A percentile compares a stretch with the other conserved stretches of the same genome.
phyloP scores from a whole-genome alignment of 2,113 vertebrate genomes.

The Edolisoma coerulescens region DNA sequence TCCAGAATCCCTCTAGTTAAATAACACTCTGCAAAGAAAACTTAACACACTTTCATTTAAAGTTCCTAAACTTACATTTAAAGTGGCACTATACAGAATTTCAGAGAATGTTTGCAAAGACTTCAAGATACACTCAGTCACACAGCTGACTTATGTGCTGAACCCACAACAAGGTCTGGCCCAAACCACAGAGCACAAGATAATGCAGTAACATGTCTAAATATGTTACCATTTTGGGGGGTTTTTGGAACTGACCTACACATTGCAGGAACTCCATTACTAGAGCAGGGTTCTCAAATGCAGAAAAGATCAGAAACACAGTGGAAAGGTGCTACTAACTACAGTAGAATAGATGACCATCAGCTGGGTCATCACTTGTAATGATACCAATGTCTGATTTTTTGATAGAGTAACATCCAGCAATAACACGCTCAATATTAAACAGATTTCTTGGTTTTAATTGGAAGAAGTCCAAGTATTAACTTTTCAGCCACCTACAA shows the following conservation, averaged over 20 bases:
- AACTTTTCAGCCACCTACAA: not conserved
- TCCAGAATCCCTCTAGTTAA: constrained; percentile 74
- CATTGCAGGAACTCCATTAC: not conserved
- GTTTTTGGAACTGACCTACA: not conserved
- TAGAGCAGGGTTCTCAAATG: not conserved
- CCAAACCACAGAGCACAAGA: not conserved
- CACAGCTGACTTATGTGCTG: not conserved
- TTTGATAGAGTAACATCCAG: not conserved
- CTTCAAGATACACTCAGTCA: not conserved
- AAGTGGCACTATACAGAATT: constrained; percentile 20
- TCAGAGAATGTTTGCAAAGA: not conserved
- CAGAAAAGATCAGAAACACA: not conserved
- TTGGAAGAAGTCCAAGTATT: not conserved
- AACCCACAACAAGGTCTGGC: not conserved
- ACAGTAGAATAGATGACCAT: not conserved
- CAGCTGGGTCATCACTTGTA: not conserved
- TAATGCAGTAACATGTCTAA: not conserved
- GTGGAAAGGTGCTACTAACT: not conserved
- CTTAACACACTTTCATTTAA: constrained; percentile 65
- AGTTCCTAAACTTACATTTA: constrained; percentile 66
- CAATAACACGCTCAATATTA: not conserved
- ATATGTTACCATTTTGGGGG: not conserved
- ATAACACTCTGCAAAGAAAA: constrained; percentile 72
- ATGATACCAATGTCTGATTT: not conserved
- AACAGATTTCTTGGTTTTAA: not conserved